Percentiles rank a stretch among this genome's conserved stretches.
phyloP scores from a whole-genome alignment of 37 sponge, comb jelly and placozoan genomes.

The Tethya wilhelma region DNA sequence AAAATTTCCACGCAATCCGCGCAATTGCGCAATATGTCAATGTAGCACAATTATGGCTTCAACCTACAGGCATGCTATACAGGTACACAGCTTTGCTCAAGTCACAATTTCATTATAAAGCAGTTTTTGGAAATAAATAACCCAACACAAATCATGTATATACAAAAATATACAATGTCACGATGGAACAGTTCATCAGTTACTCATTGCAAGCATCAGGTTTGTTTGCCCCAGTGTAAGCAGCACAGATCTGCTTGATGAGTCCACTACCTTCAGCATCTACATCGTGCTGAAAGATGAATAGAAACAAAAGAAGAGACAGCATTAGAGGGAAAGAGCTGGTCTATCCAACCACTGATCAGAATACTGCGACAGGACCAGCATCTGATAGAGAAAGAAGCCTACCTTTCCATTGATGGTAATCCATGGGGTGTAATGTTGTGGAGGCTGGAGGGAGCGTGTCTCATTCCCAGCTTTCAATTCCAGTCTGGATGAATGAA shows the following conservation, averaged over 20 bases:
- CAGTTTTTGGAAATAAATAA: too few species aligned
- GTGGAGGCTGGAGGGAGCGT: conserved; percentile 73
- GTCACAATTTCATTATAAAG: too few species aligned
- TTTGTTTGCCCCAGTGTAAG: conserved; percentile 69
- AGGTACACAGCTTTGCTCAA: too few species aligned
- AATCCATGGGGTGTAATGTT: conserved; percentile 87
- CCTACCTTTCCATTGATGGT: conserved; percentile 86
- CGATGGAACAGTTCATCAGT: too few species aligned
- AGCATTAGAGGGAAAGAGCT: background rate
- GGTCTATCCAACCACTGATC: background rate
- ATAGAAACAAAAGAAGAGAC: background rate
- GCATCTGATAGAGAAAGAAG: too few species aligned
- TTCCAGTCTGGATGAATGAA: conserved; percentile 37
- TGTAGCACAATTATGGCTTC: too few species aligned
- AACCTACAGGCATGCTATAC: too few species aligned
- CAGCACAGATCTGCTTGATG: conserved; percentile 59
- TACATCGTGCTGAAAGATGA: conserved; percentile 57
- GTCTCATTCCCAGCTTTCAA: conserved; percentile 62
- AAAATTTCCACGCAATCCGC: too few species aligned
- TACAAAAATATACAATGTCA: too few species aligned
- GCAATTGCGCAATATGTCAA: too few species aligned
- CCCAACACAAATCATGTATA: too few species aligned
- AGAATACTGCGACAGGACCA: too few species aligned
- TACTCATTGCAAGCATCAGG: conserved; percentile 56
- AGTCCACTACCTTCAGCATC: conserved; percentile 63